Evolutionary conservation across 1,140 invertebrate genomes (phyloP).

Genomic region (Aplysia californica): DNA sequence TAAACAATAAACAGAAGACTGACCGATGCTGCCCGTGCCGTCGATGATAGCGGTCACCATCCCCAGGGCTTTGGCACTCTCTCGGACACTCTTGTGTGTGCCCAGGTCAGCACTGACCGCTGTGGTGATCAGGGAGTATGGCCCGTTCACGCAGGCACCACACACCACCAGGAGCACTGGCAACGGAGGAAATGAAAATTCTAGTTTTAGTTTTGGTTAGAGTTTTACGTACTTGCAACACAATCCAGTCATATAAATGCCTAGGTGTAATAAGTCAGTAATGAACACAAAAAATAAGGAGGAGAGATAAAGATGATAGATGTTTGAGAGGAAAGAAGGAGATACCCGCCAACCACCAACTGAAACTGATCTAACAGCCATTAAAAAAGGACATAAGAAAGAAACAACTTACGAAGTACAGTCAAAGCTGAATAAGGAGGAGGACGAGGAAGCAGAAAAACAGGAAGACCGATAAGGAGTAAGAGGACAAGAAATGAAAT

Average conservation of each 20-base stretch:
- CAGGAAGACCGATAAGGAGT: no score
- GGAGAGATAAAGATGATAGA: no score
- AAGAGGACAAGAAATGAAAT: no score
- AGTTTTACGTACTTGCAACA: neutral
- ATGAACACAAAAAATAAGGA: neutral
- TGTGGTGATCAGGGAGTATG: conserved; percentile 95
- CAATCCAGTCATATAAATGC: neutral
- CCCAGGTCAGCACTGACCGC: conserved; percentile 95
- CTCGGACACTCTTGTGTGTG: conserved; percentile 84
- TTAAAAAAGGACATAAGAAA: no score
- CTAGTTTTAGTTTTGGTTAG: neutral
- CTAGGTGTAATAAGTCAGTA: neutral
- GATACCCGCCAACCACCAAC: no score
- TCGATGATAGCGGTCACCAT: conserved; percentile 98
- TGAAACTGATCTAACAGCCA: no score
- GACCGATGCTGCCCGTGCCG: conserved; percentile 93
- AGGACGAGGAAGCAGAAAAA: no score
- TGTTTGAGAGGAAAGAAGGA: no score
- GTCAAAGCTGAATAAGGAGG: no score
- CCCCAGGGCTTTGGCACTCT: conserved; percentile 89
- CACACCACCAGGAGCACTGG: conserved; percentile 78
- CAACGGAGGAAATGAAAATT: conserved; percentile 24
- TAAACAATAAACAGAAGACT: no score
- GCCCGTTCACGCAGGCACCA: conserved; percentile 92
- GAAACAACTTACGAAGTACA: no score